These are phyloP conservation scores for Limnothrissa miodon DNA, from an alignment of 2,113 vertebrate species.

Conservation along the genomic window DNA sequence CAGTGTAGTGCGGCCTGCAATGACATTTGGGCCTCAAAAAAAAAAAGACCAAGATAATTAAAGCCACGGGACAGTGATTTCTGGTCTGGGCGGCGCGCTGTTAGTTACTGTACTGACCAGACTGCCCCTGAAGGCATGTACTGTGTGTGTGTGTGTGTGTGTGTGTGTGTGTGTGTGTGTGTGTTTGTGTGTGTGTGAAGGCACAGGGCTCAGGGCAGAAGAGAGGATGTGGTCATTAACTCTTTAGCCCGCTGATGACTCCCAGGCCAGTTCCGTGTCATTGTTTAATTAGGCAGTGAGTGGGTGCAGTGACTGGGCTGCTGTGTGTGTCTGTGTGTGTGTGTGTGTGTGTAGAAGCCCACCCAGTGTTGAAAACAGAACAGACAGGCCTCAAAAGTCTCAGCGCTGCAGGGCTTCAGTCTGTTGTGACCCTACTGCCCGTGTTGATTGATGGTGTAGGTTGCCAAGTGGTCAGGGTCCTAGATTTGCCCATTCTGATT, in stretches of 20 bases:
- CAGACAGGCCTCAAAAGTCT: background rate
- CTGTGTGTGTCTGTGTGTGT: too few species aligned
- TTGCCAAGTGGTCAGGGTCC: background rate
- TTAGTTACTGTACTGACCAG: slow-evolving; percentile 11
- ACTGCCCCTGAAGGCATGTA: background rate
- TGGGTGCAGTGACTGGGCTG: background rate
- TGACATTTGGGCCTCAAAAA: background rate
- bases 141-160: too few species aligned
- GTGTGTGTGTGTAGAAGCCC: too few species aligned
- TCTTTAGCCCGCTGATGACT: background rate
- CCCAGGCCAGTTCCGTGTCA: background rate
- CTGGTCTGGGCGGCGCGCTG: slow-evolving; percentile 2
- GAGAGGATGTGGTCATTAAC: background rate
- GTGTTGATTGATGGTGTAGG: background rate
- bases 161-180: too few species aligned
- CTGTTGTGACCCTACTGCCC: background rate
- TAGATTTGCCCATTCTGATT: background rate
- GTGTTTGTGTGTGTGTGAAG: too few species aligned
- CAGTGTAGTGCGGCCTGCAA: background rate
- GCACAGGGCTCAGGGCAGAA: background rate
- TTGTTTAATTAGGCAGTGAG: background rate
- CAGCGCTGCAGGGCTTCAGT: too few species aligned
- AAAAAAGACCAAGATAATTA: background rate
- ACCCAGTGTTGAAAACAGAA: background rate
- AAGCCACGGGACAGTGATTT: background rate